Evolutionary conservation across 2,888 invertebrate species (phyloP).

Genomic region (Mamestra brassicae): DNA sequence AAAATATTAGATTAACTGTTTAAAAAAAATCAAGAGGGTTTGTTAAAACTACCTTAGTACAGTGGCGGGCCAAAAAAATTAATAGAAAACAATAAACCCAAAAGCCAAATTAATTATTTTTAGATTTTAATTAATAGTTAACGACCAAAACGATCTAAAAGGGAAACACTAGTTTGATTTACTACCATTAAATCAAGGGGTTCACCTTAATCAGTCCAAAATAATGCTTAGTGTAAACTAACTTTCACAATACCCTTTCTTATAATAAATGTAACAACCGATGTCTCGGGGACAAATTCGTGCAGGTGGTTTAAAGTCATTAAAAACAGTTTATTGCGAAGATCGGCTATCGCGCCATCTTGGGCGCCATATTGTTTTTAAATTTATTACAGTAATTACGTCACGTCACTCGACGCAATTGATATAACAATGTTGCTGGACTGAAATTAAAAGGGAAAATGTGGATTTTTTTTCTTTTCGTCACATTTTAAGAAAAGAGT

Average conservation of each 20-base stretch:
- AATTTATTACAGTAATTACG: conserved; percentile 86
- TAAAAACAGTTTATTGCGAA: conserved; percentile 82
- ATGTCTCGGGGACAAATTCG: conserved; percentile 71
- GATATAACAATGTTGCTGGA: conserved; percentile 63
- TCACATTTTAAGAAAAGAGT: conserved; percentile 26
- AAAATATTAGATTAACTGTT: too few relatives aligned
- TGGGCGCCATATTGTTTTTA: conserved; percentile 84
- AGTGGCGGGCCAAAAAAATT: neutral
- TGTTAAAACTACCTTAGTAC: neutral
- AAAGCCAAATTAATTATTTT: conserved; percentile 34
- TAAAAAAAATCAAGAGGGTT: neutral
- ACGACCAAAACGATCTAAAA: conserved; percentile 41
- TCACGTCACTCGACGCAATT: conserved; percentile 74
- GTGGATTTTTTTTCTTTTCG: conserved; percentile 22
- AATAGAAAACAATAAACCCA: conserved; percentile 25
- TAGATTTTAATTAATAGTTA: conserved; percentile 57
- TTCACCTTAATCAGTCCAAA: conserved; percentile 18
- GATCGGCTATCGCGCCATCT: conserved; percentile 83
- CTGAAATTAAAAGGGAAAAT: conserved; percentile 34
- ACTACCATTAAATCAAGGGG: conserved; percentile 41
- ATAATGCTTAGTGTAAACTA: conserved; percentile 22
- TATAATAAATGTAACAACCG: conserved; percentile 54
- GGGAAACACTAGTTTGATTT: conserved; percentile 57
- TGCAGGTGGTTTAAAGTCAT: conserved; percentile 83
- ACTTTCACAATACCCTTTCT: conserved; percentile 46